Conservation (phyloP, 2,888 invertebrate species). For the Kuschelorhynchus macadamiae region DNA sequence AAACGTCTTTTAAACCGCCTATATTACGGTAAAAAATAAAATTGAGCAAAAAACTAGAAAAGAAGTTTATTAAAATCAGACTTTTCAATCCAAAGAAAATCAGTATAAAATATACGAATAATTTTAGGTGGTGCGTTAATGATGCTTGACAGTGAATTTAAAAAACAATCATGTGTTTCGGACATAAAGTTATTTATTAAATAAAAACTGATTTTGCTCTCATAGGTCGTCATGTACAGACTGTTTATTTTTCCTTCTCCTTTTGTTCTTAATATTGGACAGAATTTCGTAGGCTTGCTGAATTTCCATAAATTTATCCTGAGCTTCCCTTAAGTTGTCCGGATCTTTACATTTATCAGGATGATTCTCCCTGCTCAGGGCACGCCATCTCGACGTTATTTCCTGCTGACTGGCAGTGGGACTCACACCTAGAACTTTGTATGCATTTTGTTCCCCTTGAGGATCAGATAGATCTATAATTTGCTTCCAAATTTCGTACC, state of each 20-base stretch:
- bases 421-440: constrained; percentile 84
- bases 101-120: too few relatives aligned
- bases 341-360: constrained; percentile 91
- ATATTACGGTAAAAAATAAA: too few relatives aligned
- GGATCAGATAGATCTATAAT: constrained; percentile 90
- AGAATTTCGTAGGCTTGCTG: constrained; percentile 93
- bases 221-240: constrained; percentile 63
- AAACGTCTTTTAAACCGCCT: too few relatives aligned
- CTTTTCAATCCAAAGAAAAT: too few relatives aligned
- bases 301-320: constrained; percentile 92
- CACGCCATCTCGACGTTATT: constrained; percentile 84
- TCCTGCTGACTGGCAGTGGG: constrained; percentile 88
- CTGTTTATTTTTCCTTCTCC: constrained; percentile 82
- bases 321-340: constrained; percentile 78
- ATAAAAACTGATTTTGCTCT: too few relatives aligned
- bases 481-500: constrained; percentile 86
- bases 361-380: constrained; percentile 87
- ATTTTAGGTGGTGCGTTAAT: too few relatives aligned
- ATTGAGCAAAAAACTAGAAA: too few relatives aligned
- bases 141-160: too few relatives aligned
- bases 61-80: too few relatives aligned
- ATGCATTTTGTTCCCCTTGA: constrained; percentile 91
- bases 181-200: too few relatives aligned
- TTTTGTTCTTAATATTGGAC: constrained; percentile 84
- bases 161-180: too few relatives aligned